Evolutionary conservation across 2,113 vertebrate genomes (phyloP).

Genomic region (Trichomycterus rosablanca): DNA sequence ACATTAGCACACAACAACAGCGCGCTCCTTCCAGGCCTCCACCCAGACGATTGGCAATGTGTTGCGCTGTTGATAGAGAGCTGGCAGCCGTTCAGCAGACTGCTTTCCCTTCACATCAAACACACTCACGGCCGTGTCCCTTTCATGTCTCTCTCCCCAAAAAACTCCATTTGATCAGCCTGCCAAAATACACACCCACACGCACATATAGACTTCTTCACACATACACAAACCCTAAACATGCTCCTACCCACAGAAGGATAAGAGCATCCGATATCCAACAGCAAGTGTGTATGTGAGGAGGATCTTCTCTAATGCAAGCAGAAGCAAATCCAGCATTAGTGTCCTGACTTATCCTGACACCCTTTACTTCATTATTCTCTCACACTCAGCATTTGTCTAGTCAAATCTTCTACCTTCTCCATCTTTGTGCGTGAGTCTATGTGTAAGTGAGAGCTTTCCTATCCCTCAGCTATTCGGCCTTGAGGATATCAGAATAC

Average conservation of each 20-base stretch:
- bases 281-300: background rate
- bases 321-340: background rate
- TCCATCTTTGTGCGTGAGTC: background rate
- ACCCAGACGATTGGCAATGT: slow-evolving; percentile 46
- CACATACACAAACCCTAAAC: slow-evolving; percentile 9
- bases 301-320: background rate
- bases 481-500: background rate
- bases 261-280: background rate
- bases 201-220: slow-evolving; percentile 9
- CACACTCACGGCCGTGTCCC: slow-evolving; percentile 31
- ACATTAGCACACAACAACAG: slow-evolving; percentile 44
- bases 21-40: slow-evolving; percentile 28
- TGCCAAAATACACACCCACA: slow-evolving; percentile 33
- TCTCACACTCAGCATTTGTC: too few species aligned
- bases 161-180: slow-evolving; percentile 46
- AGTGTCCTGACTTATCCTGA: background rate
- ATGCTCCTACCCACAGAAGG: background rate
- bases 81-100: slow-evolving; percentile 45
- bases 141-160: slow-evolving; percentile 42
- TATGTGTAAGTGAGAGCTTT: background rate
- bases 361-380: background rate
- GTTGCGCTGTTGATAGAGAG: slow-evolving; percentile 44
- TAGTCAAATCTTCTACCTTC: too few species aligned
- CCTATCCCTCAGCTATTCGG: background rate
- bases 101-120: slow-evolving; percentile 43